Conservation (phyloP, 2,888 invertebrate genomes). For the Nesidiocoris tenuis region DNA sequence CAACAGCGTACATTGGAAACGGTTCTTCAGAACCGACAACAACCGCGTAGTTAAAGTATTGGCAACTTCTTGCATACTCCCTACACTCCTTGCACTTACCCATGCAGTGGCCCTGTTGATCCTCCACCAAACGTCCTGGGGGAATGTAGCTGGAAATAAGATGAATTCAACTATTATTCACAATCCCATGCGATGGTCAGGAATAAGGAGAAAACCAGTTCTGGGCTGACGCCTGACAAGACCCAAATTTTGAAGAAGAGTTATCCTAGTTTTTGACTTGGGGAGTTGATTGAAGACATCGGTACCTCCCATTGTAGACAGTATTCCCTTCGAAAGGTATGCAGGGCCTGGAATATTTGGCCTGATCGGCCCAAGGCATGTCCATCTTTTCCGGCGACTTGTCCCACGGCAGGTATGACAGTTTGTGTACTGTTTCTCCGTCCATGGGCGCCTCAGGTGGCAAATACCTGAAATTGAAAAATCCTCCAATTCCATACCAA, state of each 20-base stretch:
- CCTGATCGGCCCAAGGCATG: conserved; percentile 53
- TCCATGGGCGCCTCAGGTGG: conserved; percentile 52
- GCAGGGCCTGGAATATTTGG: conserved; percentile 52
- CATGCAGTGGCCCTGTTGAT: conserved; percentile 47
- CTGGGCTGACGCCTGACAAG: too few species aligned
- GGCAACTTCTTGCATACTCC: background rate
- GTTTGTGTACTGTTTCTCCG: conserved; percentile 54
- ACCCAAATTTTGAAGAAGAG: too few species aligned
- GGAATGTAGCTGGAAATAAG: conserved; percentile 53
- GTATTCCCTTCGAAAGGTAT: conserved; percentile 53
- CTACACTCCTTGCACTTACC: conserved; percentile 47
- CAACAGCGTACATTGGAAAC: too few species aligned
- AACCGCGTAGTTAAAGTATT: background rate
- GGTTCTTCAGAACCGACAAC: background rate
- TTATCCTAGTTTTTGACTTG: too few species aligned
- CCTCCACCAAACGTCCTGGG: conserved; percentile 54
- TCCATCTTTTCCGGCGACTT: conserved; percentile 51
- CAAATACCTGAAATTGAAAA: too few species aligned
- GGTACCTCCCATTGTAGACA: conserved; percentile 52
- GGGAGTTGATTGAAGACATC: too few species aligned
- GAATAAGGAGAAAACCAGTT: too few species aligned
- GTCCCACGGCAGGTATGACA: conserved; percentile 54
- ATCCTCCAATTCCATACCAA: too few species aligned
- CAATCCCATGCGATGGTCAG: too few species aligned
- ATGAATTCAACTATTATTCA: too few species aligned